Conservation (phyloP, 2,113 vertebrate species). For the Nipponia nippon region DNA sequence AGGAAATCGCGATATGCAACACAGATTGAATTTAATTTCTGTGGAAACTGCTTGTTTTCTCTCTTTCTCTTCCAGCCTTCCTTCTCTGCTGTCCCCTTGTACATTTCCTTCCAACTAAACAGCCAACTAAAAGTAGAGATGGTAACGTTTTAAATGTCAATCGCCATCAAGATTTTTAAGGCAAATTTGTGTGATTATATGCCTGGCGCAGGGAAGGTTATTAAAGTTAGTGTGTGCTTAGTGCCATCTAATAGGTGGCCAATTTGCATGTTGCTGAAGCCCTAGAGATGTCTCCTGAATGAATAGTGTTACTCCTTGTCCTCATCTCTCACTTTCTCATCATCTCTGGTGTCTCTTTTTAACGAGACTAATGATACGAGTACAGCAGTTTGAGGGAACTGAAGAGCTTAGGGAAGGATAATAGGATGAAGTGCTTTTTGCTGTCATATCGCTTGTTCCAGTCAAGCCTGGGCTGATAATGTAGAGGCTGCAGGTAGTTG, state of each 20-base stretch:
- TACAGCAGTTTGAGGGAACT: neutral
- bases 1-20: neutral
- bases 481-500: neutral
- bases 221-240: neutral
- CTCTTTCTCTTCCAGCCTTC: neutral
- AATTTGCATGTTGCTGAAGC: neutral
- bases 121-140: neutral
- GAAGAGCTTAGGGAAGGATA: neutral
- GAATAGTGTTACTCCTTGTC: neutral
- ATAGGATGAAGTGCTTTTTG: neutral
- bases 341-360: neutral
- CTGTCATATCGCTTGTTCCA: fast-evolving
- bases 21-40: neutral
- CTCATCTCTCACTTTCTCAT: neutral
- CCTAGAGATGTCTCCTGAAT: neutral
- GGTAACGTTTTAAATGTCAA: neutral
- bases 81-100: neutral
- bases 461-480: neutral
- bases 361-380: fast-evolving
- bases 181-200: neutral
- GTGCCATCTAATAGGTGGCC: neutral
- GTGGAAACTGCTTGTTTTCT: neutral
- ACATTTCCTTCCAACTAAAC: neutral
- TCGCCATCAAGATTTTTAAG: neutral
- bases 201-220: neutral